These are phyloP conservation scores for Bambusicola thoracicus DNA, from an alignment of 2,113 vertebrate species.

Conservation along the genomic window DNA sequence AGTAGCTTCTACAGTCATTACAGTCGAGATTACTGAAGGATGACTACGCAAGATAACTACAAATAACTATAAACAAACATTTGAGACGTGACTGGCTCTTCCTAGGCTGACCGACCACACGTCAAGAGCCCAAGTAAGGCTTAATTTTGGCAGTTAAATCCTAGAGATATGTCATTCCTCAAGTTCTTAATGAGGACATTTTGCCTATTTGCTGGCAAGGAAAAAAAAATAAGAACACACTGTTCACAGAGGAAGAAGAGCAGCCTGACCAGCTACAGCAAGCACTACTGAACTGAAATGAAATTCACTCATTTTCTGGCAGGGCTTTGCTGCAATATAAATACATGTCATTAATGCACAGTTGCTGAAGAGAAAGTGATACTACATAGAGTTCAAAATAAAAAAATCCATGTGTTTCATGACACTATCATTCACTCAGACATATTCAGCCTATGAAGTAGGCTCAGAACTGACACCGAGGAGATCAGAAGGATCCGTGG, in stretches of 20 bases:
- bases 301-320: neutral
- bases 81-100: neutral
- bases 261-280: neutral
- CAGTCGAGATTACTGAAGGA: conserved; percentile 21
- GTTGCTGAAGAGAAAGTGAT: neutral
- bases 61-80: conserved; percentile 38
- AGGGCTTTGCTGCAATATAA: neutral
- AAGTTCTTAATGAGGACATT: conserved; percentile 19
- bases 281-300: neutral
- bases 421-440: neutral
- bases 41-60: conserved; percentile 37
- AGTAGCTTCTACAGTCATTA: conserved; percentile 5
- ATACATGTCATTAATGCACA: neutral
- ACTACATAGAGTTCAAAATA: neutral
- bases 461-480: neutral
- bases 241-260: neutral
- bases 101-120: conserved; percentile 1
- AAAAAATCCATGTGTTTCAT: neutral
- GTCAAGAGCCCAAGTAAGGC: neutral
- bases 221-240: conserved; percentile 1
- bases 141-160: neutral
- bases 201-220: conserved; percentile 21
- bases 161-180: conserved; percentile 1
- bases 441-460: neutral
- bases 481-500: neutral